Base-by-base conservation (phyloP, 1,140 invertebrate species). In the Phenacoccus solenopsis region DNA sequence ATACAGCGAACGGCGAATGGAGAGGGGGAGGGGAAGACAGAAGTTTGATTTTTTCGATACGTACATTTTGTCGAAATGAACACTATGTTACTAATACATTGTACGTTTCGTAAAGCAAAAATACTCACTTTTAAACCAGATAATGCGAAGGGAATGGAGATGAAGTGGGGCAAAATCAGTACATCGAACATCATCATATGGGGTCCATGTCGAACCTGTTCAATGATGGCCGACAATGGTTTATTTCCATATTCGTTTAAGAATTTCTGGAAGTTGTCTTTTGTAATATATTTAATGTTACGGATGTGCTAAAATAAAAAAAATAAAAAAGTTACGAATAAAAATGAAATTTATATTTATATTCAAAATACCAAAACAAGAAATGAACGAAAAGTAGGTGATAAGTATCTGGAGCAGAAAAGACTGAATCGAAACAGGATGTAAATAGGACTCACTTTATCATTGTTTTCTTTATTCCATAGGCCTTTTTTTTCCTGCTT, bases 401-500 rank as follows among this genome's bases (percentile, higher is more conserved):
- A n/a, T n/a, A n/a, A n/a, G n/a, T n/a, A n/a, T n/a, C n/a, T n/a
- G n/a, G n/a, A n/a, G n/a, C n/a, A n/a, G n/a, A n/a, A n/a, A n/a
- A n/a, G n/a, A n/a, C n/a, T n/a, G n/a, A 49, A 49, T 49, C 16
- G 5, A 32, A 32, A 13, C 30, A 5, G 30, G 13, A 32, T 32
- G 30, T 32, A 13, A 32, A 32, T 7, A 32, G 5, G 30, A 13
- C 13, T 49, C 16, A 49, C 38, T 16, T 49, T 49, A n/a, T 49
- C 84, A 84, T 2, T n/a, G 16, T 49, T 49, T 9, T 49, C 38
- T n/a, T 9, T 32, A 13, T 32, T 49, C 88, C 91, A 96, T 77
- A 91, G 90, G 22, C 96, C 96, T 78, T 91, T 94, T 7, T 87
- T 87, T 28, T 89, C 88, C 56, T 86, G 76, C 79, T 94, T 96